Conservation (phyloP, 2,888 invertebrate species). For the Desoria tigrina region DNA sequence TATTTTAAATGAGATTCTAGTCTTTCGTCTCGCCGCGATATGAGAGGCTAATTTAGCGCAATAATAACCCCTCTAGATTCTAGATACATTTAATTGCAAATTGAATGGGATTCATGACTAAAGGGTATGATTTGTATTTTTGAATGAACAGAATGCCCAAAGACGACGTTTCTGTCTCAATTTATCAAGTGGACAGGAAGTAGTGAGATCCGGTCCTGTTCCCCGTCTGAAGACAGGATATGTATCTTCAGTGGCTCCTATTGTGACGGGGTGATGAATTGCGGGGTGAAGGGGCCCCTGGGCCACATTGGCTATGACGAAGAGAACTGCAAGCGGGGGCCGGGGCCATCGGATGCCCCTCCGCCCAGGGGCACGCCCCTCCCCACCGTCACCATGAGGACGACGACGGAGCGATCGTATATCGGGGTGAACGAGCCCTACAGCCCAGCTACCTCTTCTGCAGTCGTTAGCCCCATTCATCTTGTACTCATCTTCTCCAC, state of each 20-base stretch:
- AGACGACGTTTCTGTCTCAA: constrained; percentile 37
- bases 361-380: constrained; percentile 8
- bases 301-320: constrained; percentile 44
- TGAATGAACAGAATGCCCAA: constrained; percentile 31
- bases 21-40: too few relatives aligned
- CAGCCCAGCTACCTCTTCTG: constrained; percentile 30
- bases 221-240: constrained; percentile 37
- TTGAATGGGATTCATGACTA: too few relatives aligned
- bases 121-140: background rate
- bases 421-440: constrained; percentile 46
- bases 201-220: constrained; percentile 32
- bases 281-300: constrained; percentile 38
- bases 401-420: constrained; percentile 35
- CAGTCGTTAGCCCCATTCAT: constrained; percentile 39
- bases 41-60: too few relatives aligned
- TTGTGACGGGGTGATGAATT: constrained; percentile 41
- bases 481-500: constrained; percentile 39
- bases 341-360: background rate
- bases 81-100: too few relatives aligned
- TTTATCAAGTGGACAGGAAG: constrained; percentile 45
- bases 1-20: too few relatives aligned
- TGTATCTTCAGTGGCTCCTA: constrained; percentile 34
- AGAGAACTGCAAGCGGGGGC: constrained; percentile 33
- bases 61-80: too few relatives aligned
- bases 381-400: constrained; percentile 6